Conservation (phyloP, 2,888 invertebrate genomes). For the Microplitis deprimator region DNA sequence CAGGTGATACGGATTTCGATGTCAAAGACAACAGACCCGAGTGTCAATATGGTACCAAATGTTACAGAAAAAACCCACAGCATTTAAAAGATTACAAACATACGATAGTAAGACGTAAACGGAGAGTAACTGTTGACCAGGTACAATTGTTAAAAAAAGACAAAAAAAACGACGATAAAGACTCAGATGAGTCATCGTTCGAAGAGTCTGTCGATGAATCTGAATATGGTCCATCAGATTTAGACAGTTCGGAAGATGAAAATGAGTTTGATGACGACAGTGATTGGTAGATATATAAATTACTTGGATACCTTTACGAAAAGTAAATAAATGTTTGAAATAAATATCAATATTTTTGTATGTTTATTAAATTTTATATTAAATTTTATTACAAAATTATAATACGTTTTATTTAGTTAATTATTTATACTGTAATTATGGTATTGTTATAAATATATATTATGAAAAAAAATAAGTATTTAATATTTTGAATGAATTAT, state of each 20-base stretch:
- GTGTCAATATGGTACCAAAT: conserved; percentile 76
- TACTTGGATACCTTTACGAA: neutral
- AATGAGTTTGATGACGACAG: conserved; percentile 40
- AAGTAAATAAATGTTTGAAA: neutral
- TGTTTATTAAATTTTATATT: neutral
- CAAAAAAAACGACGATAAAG: conserved; percentile 35
- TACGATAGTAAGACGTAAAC: conserved; percentile 47
- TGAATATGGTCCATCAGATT: conserved; percentile 60
- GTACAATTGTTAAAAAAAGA: conserved; percentile 17
- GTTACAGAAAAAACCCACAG: conserved; percentile 75
- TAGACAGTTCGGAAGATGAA: conserved; percentile 50
- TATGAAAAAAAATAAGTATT: neutral
- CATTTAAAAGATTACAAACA: conserved; percentile 75
- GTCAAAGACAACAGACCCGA: conserved; percentile 69
- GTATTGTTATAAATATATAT: neutral
- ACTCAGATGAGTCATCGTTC: conserved; percentile 50
- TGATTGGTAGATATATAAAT: conserved; percentile 38
- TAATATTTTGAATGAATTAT: neutral
- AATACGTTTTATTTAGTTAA: neutral
- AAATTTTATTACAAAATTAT: neutral
- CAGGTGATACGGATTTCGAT: conserved; percentile 77
- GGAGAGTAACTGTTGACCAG: conserved; percentile 53
- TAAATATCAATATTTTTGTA: neutral
- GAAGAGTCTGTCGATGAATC: conserved; percentile 67
- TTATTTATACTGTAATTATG: neutral